A percentile compares a stretch with the other conserved stretches of the same genome.
Evolutionary conservation across 2,113 vertebrate genomes (phyloP).

Genomic region (Cebus imitator): DNA sequence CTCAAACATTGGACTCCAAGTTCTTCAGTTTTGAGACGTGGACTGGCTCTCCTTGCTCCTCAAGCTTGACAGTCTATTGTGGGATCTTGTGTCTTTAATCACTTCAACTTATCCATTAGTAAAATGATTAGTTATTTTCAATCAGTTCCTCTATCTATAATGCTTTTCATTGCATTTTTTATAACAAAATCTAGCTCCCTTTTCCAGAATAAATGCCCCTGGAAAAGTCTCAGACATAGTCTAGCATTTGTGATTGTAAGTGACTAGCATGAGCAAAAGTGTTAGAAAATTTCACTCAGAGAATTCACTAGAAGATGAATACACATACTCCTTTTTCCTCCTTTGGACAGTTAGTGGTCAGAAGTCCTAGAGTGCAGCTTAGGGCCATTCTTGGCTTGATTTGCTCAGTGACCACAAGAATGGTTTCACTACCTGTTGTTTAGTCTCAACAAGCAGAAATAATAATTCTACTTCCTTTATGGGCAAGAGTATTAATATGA

Average conservation of each 20-base stretch:
- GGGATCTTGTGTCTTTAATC: not conserved
- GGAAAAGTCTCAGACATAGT: not conserved
- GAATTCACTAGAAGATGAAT: not conserved
- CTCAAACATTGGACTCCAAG: no score
- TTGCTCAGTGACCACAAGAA: not conserved
- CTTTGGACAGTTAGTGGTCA: not conserved
- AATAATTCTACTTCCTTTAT: not conserved
- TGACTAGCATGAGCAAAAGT: not conserved
- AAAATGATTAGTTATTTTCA: not conserved
- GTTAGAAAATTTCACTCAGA: not conserved
- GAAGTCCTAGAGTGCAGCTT: not conserved
- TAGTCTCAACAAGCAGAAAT: not conserved
- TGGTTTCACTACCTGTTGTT: not conserved
- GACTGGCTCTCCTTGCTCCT: no score
- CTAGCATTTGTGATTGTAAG: not conserved
- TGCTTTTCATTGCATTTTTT: not conserved
- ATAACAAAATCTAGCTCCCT: not conserved
- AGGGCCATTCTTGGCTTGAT: not conserved
- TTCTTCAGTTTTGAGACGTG: no score
- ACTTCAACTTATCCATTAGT: not conserved
- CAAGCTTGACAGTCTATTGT: no score
- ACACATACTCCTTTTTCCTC: not conserved
- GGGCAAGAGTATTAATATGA: not conserved
- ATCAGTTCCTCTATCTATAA: not conserved
- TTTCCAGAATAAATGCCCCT: not conserved